phyloP scores from a whole-genome alignment of 2,888 invertebrate species.

The Operophtera brumata region DNA sequence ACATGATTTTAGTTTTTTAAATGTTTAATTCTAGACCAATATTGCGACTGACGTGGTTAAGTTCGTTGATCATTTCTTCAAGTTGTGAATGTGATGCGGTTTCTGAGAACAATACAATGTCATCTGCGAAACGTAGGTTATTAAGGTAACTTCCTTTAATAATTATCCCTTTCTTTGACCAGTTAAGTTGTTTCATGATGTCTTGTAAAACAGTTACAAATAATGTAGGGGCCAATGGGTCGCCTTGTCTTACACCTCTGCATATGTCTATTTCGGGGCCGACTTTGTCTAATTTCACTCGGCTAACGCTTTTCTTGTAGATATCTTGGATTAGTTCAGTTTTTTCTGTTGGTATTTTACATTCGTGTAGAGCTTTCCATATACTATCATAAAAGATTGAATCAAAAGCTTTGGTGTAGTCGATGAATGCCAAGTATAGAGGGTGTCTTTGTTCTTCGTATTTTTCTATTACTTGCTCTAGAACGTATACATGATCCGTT shows the following conservation, averaged over 20 bases:
- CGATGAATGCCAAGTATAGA: background rate
- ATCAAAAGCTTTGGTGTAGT: background rate
- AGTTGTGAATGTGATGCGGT: background rate
- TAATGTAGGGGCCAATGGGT: background rate
- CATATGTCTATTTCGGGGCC: background rate
- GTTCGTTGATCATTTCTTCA: background rate
- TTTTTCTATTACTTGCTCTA: background rate
- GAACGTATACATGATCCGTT: background rate
- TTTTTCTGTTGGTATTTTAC: background rate
- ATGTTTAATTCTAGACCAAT: slow-evolving; percentile 1
- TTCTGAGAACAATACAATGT: slow-evolving; percentile 1
- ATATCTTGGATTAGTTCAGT: background rate
- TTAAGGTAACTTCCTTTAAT: background rate
- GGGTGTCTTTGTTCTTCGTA: background rate
- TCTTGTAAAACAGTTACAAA: too few species aligned
- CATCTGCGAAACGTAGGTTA: background rate
- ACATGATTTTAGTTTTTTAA: slow-evolving; percentile 3
- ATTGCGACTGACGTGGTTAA: background rate
- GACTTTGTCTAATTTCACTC: background rate
- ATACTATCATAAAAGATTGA: background rate
- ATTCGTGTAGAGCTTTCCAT: background rate
- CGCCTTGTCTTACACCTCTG: too few species aligned
- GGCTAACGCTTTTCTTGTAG: background rate
- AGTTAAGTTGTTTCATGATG: background rate
- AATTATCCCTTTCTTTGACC: background rate